phyloP scores from a whole-genome alignment of 2,888 invertebrate species.

The Agapostemon virescens region DNA sequence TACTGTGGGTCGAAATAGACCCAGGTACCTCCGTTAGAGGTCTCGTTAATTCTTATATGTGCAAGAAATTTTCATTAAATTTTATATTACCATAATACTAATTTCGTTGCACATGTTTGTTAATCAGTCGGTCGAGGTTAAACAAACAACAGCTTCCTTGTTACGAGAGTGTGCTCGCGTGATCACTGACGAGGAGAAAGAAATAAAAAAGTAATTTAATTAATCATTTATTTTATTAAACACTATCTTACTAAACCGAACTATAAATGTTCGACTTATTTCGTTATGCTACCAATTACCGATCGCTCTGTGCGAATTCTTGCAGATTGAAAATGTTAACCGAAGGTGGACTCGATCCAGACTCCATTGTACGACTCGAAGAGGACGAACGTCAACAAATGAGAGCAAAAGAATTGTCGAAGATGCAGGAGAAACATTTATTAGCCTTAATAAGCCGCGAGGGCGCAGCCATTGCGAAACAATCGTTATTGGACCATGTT shows the following conservation, averaged over 20 bases:
- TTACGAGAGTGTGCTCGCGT: conserved; percentile 61
- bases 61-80: neutral
- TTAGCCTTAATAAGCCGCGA: conserved; percentile 43
- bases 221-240: neutral
- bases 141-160: conserved; percentile 56
- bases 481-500: conserved; percentile 36
- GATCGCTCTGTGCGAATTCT: neutral
- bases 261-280: neutral
- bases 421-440: conserved; percentile 51
- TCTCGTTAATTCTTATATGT: neutral
- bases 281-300: too few species aligned
- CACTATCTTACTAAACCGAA: neutral
- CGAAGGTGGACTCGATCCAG: conserved; percentile 40
- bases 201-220: conserved; percentile 53
- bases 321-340: conserved; percentile 45
- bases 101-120: neutral
- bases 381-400: conserved; percentile 36
- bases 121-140: conserved; percentile 56
- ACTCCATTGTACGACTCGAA: conserved; percentile 39
- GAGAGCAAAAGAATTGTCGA: conserved; percentile 44
- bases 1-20: too few species aligned
- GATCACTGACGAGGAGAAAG: conserved; percentile 55
- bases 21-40: too few species aligned
- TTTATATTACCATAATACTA: neutral
- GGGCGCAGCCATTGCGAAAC: conserved; percentile 50